These are phyloP conservation scores for Drosophila fulvimacula DNA, from an alignment of 2,888 invertebrate species.

Conservation along the genomic window DNA sequence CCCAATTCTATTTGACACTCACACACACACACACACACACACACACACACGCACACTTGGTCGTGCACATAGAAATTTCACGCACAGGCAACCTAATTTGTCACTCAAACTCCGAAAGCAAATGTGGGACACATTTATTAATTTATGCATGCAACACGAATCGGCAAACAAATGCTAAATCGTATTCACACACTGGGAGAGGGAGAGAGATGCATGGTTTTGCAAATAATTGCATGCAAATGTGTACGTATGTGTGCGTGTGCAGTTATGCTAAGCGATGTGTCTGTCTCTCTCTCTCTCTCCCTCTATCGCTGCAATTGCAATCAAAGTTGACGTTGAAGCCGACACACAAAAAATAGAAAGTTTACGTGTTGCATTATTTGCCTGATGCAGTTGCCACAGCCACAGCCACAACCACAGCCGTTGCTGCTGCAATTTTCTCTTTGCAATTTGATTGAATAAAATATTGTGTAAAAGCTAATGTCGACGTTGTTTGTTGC, in stretches of 20 bases:
- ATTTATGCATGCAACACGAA: constrained; percentile 67
- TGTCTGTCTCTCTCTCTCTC: not conserved
- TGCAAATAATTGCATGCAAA: constrained; percentile 13
- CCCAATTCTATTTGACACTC: not conserved
- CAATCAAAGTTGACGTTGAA: constrained; percentile 51
- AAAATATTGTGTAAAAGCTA: constrained; percentile 82
- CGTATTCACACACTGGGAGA: not conserved
- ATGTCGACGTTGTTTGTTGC: constrained; percentile 28
- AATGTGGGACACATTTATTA: constrained; percentile 69
- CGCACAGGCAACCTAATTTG: constrained; percentile 51
- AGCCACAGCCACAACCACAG: constrained; percentile 42
- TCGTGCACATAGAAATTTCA: constrained; percentile 1
- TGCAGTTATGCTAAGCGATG: constrained; percentile 4
- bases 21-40: not conserved
- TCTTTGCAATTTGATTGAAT: constrained; percentile 81
- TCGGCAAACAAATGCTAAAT: constrained; percentile 37
- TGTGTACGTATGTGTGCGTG: constrained; percentile 31
- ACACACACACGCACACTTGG: not conserved
- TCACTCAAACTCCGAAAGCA: constrained; percentile 41
- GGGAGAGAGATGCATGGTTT: not conserved
- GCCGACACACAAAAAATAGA: constrained; percentile 75
- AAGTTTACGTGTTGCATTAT: constrained; percentile 73
- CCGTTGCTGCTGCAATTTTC: constrained; percentile 77
- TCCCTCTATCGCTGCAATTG: constrained; percentile 40
- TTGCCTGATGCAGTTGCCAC: constrained; percentile 48